Evolutionary conservation across 2,888 invertebrate species (phyloP).

Genomic region (Hermaeophaga mercurialis): DNA sequence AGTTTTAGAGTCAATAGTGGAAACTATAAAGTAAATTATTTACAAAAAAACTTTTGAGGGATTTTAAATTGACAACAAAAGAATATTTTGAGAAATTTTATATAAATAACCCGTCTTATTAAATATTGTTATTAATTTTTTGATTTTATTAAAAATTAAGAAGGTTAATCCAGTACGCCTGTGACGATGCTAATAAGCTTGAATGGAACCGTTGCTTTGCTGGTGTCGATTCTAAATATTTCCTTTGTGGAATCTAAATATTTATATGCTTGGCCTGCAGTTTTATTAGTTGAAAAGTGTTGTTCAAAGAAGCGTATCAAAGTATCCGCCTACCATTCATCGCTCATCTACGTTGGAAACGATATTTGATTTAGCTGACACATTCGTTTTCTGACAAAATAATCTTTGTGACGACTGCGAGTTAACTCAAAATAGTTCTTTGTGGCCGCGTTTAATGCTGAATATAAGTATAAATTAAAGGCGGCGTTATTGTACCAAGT

Average conservation of each 20-base stretch:
- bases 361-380: constrained; percentile 29
- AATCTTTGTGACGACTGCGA: constrained; percentile 8
- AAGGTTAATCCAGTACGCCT: too few species aligned
- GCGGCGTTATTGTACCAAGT: too few species aligned
- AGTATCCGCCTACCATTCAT: constrained; percentile 48
- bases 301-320: constrained; percentile 51
- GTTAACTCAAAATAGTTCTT: constrained; percentile 14
- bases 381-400: constrained; percentile 24
- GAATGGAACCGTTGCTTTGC: constrained; percentile 36
- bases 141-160: too few species aligned
- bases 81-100: too few species aligned
- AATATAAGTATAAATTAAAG: too few species aligned
- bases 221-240: constrained; percentile 47
- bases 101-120: too few species aligned
- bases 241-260: constrained; percentile 47
- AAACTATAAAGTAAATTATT: too few species aligned
- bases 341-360: constrained; percentile 39
- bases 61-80: too few species aligned
- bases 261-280: constrained; percentile 38
- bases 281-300: constrained; percentile 48
- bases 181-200: constrained; percentile 44
- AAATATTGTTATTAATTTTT: too few species aligned
- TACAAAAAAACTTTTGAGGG: too few species aligned
- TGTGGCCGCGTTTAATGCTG: constrained; percentile 5
- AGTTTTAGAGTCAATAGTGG: too few species aligned